Evolutionary conservation across 2,113 vertebrate species (phyloP).

Genomic region (Shinisaurus crocodilurus): DNA sequence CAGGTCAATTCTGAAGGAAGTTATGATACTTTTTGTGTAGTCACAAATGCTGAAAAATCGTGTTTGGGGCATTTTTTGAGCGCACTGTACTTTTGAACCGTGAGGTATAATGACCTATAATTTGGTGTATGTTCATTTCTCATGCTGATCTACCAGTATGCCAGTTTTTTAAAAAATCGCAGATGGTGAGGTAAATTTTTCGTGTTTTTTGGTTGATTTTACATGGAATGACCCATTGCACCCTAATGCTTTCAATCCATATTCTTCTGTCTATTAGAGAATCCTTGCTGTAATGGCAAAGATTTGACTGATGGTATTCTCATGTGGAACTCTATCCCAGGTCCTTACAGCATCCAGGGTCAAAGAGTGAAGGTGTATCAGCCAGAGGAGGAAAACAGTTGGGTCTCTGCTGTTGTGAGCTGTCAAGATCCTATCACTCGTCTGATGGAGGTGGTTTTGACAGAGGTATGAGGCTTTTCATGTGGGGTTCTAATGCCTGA

Average conservation of each 20-base stretch:
- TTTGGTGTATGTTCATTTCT: too few species aligned
- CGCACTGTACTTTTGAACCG: too few species aligned
- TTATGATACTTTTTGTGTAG: too few species aligned
- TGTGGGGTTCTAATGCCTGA: not conserved
- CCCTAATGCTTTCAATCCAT: constrained; percentile 25
- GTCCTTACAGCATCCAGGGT: constrained; percentile 93
- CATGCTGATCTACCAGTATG: too few species aligned
- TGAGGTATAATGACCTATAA: too few species aligned
- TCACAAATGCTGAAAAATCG: too few species aligned
- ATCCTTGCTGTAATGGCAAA: constrained; percentile 18
- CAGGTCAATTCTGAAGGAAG: too few species aligned
- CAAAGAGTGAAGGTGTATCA: constrained; percentile 95
- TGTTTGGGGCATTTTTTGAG: too few species aligned
- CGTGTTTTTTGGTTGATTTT: too few species aligned
- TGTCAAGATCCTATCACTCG: constrained; percentile 92
- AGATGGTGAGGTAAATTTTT: too few species aligned
- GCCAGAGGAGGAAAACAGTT: constrained; percentile 91
- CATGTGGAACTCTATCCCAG: constrained; percentile 72
- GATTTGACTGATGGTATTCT: constrained; percentile 37
- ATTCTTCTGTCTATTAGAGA: constrained; percentile 6
- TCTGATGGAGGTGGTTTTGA: constrained; percentile 94
- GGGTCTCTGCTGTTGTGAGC: constrained; percentile 89
- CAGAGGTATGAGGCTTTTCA: constrained; percentile 81
- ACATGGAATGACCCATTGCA: too few species aligned
- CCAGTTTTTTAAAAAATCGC: too few species aligned